A percentile compares a stretch with the other conserved stretches of the same genome.
phyloP scores from a whole-genome alignment of 2,797 vertebrate genomes.

The Siniperca undulata region DNA sequence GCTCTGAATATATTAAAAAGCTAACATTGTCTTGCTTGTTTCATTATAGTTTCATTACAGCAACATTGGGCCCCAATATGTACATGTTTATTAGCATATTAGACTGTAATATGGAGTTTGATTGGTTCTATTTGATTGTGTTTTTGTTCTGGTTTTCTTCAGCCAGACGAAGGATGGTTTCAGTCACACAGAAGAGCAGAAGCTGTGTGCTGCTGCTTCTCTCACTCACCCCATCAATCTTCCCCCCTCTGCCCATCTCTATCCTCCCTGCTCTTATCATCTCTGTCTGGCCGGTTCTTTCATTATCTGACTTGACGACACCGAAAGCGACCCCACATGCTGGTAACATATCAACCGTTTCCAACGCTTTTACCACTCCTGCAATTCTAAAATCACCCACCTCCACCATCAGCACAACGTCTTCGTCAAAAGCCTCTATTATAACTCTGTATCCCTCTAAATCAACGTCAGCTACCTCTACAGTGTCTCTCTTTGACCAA shows the following conservation, averaged over 20 bases:
- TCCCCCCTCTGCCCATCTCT: constrained; percentile 16
- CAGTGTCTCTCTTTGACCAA: not conserved
- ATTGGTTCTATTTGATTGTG: constrained; percentile 1
- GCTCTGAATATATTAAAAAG: not conserved
- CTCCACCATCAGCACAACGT: not conserved
- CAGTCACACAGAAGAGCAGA: constrained; percentile 51
- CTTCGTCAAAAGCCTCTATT: not conserved
- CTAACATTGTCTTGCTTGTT: not conserved
- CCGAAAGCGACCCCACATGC: not conserved
- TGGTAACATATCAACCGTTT: constrained; percentile 5
- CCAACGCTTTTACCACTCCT: not conserved
- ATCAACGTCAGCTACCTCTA: not conserved
- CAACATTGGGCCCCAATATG: not conserved
- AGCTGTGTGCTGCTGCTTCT: constrained; percentile 55
- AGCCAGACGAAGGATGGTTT: constrained; percentile 66
- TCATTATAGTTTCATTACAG: not conserved
- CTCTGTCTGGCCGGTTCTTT: constrained; percentile 41
- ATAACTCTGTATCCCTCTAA: not conserved
- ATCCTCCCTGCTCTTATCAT: constrained; percentile 28
- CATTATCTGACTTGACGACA: constrained; percentile 16
- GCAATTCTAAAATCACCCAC: not conserved
- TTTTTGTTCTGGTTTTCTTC: constrained; percentile 8
- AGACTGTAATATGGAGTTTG: not conserved
- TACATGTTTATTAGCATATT: not conserved
- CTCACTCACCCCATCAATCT: constrained; percentile 18